phyloP scores from a whole-genome alignment of 2,888 invertebrate species.

The Tortricodes alternella region DNA sequence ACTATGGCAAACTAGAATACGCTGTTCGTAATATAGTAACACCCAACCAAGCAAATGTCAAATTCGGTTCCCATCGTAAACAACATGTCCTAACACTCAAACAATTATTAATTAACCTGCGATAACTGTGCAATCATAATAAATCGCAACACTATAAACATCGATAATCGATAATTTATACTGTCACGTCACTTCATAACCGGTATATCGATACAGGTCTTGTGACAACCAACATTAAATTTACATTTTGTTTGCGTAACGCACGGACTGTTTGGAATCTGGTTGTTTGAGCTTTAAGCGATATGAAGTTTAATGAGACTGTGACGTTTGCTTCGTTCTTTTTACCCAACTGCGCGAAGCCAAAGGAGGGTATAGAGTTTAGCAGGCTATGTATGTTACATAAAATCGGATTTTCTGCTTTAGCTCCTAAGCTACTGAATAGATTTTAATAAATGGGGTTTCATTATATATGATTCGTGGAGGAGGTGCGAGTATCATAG shows the following conservation, averaged over 20 bases:
- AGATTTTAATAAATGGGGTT: too few species aligned
- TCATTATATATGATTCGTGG: too few species aligned
- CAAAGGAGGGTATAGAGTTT: too few species aligned
- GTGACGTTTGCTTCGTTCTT: background rate
- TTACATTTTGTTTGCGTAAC: conserved; percentile 15
- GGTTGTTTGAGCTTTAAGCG: background rate
- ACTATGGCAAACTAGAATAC: too few species aligned
- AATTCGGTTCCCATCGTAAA: conserved; percentile 25
- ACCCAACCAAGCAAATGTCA: conserved; percentile 17
- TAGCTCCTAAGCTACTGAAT: too few species aligned
- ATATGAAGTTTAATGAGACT: background rate
- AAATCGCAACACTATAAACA: conserved; percentile 57
- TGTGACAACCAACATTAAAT: conserved; percentile 44
- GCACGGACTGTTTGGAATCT: conserved; percentile 1
- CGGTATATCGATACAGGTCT: conserved; percentile 34
- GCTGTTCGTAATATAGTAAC: background rate
- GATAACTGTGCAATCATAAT: conserved; percentile 59
- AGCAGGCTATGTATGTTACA: too few species aligned
- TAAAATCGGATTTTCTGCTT: too few species aligned
- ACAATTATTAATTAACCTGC: conserved; percentile 55
- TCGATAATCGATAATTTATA: conserved; percentile 56
- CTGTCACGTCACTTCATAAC: conserved; percentile 45
- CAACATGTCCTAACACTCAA: conserved; percentile 33
- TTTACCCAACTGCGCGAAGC: background rate
- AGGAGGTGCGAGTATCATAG: too few species aligned